Conservation (phyloP, 2,888 invertebrate genomes). For the Sinopyrophorus schimmeli region DNA sequence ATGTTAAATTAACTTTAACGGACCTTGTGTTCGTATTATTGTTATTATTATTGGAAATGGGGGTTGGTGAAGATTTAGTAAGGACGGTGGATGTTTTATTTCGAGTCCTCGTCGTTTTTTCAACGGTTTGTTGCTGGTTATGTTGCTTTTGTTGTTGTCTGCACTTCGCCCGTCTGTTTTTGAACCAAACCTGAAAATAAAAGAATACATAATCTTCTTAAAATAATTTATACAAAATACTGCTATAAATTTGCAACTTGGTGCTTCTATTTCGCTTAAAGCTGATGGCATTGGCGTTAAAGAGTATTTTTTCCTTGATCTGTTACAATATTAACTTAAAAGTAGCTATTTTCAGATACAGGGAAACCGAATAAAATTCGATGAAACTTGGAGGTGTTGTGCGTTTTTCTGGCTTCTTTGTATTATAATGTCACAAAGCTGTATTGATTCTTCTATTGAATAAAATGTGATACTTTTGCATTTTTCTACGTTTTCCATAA, state of each 20-base stretch:
- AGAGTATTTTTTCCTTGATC: neutral
- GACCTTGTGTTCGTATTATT: constrained; percentile 55
- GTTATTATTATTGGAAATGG: constrained; percentile 51
- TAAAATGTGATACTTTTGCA: constrained; percentile 21
- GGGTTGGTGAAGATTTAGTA: constrained; percentile 52
- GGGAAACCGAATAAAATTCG: constrained; percentile 21
- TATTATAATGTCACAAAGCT: constrained; percentile 30
- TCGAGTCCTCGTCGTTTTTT: constrained; percentile 51
- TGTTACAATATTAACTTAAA: neutral
- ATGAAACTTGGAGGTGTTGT: constrained; percentile 18
- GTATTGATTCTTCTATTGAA: constrained; percentile 25
- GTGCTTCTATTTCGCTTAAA: no score
- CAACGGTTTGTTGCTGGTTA: constrained; percentile 54
- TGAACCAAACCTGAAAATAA: constrained; percentile 69
- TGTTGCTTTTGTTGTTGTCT: constrained; percentile 65
- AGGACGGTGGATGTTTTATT: constrained; percentile 48
- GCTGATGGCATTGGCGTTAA: no score
- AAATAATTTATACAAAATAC: constrained; percentile 16
- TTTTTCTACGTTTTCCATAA: constrained; percentile 13
- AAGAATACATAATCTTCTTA: constrained; percentile 26
- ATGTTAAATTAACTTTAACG: constrained; percentile 9
- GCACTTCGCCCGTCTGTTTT: constrained; percentile 72
- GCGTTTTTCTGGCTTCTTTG: constrained; percentile 27
- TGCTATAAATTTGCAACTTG: constrained; percentile 6
- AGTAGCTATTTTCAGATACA: constrained; percentile 5